phyloP scores from a whole-genome alignment of 2,888 invertebrate genomes.

The Caradrina kadenii region DNA sequence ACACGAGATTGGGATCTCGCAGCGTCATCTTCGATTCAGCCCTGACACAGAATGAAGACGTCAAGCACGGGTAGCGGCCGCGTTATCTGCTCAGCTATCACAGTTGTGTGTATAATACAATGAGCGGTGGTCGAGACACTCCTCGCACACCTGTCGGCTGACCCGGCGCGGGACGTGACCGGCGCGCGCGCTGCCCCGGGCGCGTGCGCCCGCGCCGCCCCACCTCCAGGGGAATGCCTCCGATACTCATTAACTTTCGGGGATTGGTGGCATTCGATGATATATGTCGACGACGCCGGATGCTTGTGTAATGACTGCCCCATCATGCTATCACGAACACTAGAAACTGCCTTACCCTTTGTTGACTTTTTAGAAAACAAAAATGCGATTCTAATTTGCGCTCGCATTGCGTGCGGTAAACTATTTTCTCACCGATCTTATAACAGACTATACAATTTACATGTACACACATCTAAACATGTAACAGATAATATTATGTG shows the following conservation, averaged over 20 bases:
- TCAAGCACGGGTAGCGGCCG: constrained; percentile 73
- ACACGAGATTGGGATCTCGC: constrained; percentile 69
- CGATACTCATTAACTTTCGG: constrained; percentile 87
- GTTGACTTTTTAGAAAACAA: constrained; percentile 63
- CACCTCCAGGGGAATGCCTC: constrained; percentile 78
- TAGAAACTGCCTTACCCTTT: constrained; percentile 63
- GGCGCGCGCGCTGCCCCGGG: constrained; percentile 71
- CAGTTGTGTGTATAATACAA: constrained; percentile 69
- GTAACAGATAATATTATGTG: constrained; percentile 73
- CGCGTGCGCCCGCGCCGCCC: constrained; percentile 78
- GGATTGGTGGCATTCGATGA: constrained; percentile 82
- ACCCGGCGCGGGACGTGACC: constrained; percentile 69
- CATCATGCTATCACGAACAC: constrained; percentile 68
- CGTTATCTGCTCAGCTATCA: constrained; percentile 74
- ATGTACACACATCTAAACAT: constrained; percentile 64
- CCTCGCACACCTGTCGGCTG: constrained; percentile 72
- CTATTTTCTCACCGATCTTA: constrained; percentile 69
- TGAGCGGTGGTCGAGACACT: constrained; percentile 64
- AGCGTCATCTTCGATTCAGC: constrained; percentile 73
- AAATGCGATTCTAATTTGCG: constrained; percentile 65
- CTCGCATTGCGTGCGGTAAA: constrained; percentile 67
- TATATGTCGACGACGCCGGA: constrained; percentile 85
- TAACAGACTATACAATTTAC: constrained; percentile 69
- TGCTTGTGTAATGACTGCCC: constrained; percentile 83
- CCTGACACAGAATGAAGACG: constrained; percentile 78